phyloP scores from a whole-genome alignment of 2,888 invertebrate genomes.

The Acanthosepion lycidas region DNA sequence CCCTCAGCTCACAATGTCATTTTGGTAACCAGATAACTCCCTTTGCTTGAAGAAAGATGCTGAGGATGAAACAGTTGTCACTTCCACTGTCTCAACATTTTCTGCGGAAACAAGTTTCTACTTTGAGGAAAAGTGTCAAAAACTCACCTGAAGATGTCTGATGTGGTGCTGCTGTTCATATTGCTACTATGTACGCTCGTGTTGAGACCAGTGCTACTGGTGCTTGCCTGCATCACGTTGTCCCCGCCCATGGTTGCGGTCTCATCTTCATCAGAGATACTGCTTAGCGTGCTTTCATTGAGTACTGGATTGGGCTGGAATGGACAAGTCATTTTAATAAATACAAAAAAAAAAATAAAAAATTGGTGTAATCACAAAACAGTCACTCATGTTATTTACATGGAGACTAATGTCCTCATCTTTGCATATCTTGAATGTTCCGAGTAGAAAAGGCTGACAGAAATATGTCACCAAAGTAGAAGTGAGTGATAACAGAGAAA shows the following conservation, averaged over 20 bases:
- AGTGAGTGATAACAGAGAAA: too few species aligned
- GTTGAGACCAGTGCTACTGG: not conserved
- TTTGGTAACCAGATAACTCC: too few species aligned
- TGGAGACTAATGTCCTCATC: too few species aligned
- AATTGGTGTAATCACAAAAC: not conserved
- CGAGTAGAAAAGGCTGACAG: too few species aligned
- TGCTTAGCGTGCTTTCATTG: constrained; percentile 40
- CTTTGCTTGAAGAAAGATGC: too few species aligned
- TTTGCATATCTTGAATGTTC: too few species aligned
- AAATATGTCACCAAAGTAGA: too few species aligned
- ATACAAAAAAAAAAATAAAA: not conserved
- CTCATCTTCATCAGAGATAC: constrained; percentile 64
- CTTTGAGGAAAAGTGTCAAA: not conserved
- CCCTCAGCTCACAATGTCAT: too few species aligned
- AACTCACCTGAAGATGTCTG: constrained; percentile 66
- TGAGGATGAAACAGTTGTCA: too few species aligned
- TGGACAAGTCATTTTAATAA: not conserved
- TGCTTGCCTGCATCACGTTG: constrained; percentile 53
- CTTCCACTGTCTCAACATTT: too few species aligned
- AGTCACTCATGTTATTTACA: not conserved
- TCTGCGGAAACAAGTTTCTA: too few species aligned
- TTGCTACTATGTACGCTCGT: constrained; percentile 25
- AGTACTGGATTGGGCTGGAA: not conserved
- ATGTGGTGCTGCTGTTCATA: constrained; percentile 58
- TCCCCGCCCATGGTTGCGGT: constrained; percentile 56